phyloP scores from a whole-genome alignment of 2,797 vertebrate species.

The Cyclopterus lumpus region DNA sequence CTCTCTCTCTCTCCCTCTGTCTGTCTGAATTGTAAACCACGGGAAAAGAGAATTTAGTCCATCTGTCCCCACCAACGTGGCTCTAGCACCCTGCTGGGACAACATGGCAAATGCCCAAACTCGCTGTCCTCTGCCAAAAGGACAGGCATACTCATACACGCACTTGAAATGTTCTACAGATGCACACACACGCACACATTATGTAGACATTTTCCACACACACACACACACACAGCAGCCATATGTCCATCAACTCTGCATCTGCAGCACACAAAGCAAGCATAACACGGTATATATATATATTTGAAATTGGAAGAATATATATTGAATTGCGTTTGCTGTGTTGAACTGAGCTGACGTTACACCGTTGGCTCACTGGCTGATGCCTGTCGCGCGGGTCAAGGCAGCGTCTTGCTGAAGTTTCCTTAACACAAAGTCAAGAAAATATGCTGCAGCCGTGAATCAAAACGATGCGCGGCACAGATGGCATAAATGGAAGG shows the following conservation, averaged over 20 bases:
- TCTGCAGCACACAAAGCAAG: slow-evolving; percentile 21
- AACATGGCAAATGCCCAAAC: slow-evolving; percentile 72
- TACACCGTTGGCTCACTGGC: background rate
- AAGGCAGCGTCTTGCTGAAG: slow-evolving; percentile 32
- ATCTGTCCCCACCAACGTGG: slow-evolving; percentile 78
- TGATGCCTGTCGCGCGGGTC: slow-evolving; percentile 14
- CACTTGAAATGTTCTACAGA: slow-evolving; percentile 29
- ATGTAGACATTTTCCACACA: slow-evolving; percentile 14
- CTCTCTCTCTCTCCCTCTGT: slow-evolving; percentile 52
- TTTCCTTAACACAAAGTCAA: background rate
- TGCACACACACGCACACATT: slow-evolving; percentile 16
- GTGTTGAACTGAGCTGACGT: slow-evolving; percentile 18
- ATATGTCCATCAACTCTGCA: slow-evolving; percentile 19
- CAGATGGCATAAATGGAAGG: background rate
- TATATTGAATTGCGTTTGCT: slow-evolving; percentile 27
- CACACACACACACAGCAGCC: slow-evolving; percentile 14
- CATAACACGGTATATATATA: background rate
- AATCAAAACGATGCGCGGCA: background rate
- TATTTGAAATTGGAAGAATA: slow-evolving; percentile 14
- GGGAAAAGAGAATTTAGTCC: slow-evolving; percentile 74
- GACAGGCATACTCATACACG: slow-evolving; percentile 47
- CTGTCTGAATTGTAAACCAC: slow-evolving; percentile 74
- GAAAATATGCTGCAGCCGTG: background rate
- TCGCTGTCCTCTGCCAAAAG: slow-evolving; percentile 63
- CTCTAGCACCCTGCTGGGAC: slow-evolving; percentile 73